These are phyloP conservation scores for Epinephelus moara DNA, from an alignment of 2,113 vertebrate species.

Conservation along the genomic window DNA sequence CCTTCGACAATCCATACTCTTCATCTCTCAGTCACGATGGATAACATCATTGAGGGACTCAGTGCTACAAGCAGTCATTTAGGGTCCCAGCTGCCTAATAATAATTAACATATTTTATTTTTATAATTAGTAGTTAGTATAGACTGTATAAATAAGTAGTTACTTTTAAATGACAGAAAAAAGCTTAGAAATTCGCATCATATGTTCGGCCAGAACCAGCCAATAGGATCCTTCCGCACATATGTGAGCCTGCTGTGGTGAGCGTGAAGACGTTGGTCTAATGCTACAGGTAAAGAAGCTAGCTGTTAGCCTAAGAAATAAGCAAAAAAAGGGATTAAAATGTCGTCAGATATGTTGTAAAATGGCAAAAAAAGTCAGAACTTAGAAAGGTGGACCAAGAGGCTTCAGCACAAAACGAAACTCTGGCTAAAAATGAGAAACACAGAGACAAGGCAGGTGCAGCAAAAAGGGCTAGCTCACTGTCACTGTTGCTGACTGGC, in stretches of 20 bases:
- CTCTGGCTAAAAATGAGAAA: background rate
- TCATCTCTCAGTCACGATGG: too few relatives aligned
- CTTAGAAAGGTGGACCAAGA: background rate
- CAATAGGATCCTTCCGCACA: too few relatives aligned
- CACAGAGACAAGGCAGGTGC: background rate
- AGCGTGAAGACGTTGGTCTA: too few relatives aligned
- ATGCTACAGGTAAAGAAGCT: background rate
- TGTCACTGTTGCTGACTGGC: background rate
- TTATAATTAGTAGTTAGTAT: background rate
- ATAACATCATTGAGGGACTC: too few relatives aligned
- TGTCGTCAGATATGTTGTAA: background rate
- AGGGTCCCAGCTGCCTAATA: too few relatives aligned
- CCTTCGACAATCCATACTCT: too few relatives aligned
- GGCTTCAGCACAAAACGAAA: background rate
- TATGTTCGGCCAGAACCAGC: too few relatives aligned
- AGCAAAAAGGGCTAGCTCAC: background rate
- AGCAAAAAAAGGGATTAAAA: background rate
- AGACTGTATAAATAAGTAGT: too few relatives aligned
- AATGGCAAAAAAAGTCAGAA: background rate
- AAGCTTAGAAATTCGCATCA: background rate
- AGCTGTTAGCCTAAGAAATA: background rate
- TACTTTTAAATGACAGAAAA: background rate
- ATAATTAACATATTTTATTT: background rate
- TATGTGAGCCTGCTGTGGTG: too few relatives aligned
- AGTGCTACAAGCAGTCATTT: too few relatives aligned